Percentiles rank a stretch among this genome's conserved stretches.
Evolutionary conservation across 1,140 invertebrate species (phyloP).

Genomic region (Lethrus apterus): DNA sequence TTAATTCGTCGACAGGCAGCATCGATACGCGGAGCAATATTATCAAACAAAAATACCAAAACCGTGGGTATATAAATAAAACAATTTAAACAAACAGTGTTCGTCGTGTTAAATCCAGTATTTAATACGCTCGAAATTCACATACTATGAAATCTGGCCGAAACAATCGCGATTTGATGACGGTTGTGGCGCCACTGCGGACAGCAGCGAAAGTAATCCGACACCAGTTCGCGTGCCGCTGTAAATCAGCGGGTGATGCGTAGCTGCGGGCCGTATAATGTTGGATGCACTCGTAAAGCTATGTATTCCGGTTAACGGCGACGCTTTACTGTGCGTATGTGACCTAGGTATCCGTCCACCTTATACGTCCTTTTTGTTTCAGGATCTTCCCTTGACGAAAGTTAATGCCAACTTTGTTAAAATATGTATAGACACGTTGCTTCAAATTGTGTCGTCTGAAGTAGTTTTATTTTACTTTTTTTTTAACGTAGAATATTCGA

Average conservation of each 20-base stretch:
- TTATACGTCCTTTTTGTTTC: too few species aligned
- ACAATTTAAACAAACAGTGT: slow-evolving; percentile 1
- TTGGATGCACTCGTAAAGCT: too few species aligned
- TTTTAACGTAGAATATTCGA: too few species aligned
- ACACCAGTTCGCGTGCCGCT: slow-evolving; percentile 22
- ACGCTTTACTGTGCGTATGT: too few species aligned
- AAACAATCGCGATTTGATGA: slow-evolving; percentile 23
- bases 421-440: too few species aligned
- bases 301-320: too few species aligned
- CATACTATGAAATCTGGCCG: slow-evolving; percentile 9
- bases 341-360: too few species aligned
- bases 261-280: too few species aligned
- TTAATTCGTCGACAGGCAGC: neutral
- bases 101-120: slow-evolving; percentile 16
- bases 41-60: neutral
- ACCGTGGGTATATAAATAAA: slow-evolving; percentile 5
- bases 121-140: slow-evolving; percentile 19
- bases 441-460: too few species aligned
- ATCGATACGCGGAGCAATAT: neutral
- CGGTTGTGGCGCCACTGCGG: slow-evolving; percentile 23
- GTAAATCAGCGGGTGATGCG: slow-evolving; percentile 23
- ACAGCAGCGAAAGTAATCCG: slow-evolving; percentile 25
- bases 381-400: too few species aligned
- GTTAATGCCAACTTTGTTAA: too few species aligned
- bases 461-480: too few species aligned